Evolutionary conservation across 1,140 invertebrate species (phyloP).

Genomic region (Chironomus striatipennis): DNA sequence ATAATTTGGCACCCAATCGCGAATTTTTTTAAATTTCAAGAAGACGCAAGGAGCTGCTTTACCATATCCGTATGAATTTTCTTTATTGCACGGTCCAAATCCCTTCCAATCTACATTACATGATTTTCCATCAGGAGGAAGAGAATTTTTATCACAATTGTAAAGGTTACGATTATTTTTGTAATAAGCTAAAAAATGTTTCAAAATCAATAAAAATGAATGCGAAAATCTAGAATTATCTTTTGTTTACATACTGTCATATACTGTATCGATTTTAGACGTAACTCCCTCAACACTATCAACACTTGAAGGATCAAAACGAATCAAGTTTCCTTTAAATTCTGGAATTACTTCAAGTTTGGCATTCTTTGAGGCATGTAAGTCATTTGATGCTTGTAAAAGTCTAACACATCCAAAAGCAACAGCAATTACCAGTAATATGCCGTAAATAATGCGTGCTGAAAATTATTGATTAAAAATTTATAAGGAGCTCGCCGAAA

Average conservation of each 20-base stretch:
- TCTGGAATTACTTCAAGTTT: not conserved
- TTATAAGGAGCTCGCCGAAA: too few relatives aligned
- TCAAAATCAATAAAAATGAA: not conserved
- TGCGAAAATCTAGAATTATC: not conserved
- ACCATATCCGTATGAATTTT: constrained; percentile 63
- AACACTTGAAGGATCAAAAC: not conserved
- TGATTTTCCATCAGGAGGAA: constrained; percentile 53
- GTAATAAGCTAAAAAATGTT: not conserved
- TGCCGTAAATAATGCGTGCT: not conserved
- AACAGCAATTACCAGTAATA: not conserved
- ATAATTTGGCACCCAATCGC: constrained; percentile 66
- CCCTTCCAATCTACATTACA: constrained; percentile 60
- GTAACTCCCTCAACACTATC: not conserved
- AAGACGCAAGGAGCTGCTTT: constrained; percentile 73
- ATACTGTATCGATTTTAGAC: not conserved
- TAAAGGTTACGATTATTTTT: constrained; percentile 33
- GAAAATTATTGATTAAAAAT: not conserved
- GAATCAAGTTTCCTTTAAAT: not conserved
- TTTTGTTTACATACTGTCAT: not conserved
- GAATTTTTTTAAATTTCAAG: constrained; percentile 74
- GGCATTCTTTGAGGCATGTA: not conserved
- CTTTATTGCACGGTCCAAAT: constrained; percentile 55
- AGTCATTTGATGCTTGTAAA: not conserved
- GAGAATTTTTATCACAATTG: constrained; percentile 53
- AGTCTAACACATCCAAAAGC: not conserved